Evolutionary conservation across 1,140 invertebrate species (phyloP).

Genomic region (Hylaeus anthracinus): DNA sequence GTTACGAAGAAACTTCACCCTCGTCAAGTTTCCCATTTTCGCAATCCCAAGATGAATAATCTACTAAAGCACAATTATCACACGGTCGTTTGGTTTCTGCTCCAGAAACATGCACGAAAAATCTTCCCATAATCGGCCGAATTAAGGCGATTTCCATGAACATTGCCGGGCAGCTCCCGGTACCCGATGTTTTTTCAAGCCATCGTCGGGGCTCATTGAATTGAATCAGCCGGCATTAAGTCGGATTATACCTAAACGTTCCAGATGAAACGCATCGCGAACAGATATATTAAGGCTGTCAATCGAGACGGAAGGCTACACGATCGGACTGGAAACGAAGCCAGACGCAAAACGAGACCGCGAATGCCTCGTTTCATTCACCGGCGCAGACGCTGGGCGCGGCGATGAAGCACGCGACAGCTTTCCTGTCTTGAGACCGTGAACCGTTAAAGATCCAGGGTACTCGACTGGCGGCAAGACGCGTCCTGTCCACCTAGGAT

Average conservation of each 20-base stretch:
- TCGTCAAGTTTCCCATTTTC: no score
- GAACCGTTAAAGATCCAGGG: conserved; percentile 55
- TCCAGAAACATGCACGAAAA: background rate
- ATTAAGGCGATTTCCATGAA: conserved; percentile 36
- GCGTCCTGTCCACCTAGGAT: conserved; percentile 41
- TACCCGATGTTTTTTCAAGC: conserved; percentile 25
- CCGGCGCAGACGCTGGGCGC: conserved; percentile 37
- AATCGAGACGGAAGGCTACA: conserved; percentile 41
- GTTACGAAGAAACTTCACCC: no score
- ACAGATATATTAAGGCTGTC: conserved; percentile 47
- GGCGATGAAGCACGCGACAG: conserved; percentile 53
- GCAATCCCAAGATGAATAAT: no score
- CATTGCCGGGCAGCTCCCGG: background rate
- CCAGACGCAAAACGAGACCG: conserved; percentile 52
- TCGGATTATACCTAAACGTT: conserved; percentile 49
- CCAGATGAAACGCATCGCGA: conserved; percentile 26
- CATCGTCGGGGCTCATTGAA: conserved; percentile 42
- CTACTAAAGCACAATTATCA: no score
- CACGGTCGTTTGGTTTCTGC: background rate
- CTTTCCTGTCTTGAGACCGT: conserved; percentile 46
- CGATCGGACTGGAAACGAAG: conserved; percentile 24
- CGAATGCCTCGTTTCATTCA: conserved; percentile 52
- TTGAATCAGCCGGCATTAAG: conserved; percentile 55
- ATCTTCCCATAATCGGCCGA: conserved; percentile 7
- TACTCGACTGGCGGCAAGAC: background rate